phyloP scores from a whole-genome alignment of 2,113 vertebrate species.

The Gasterosteus aculeatus region DNA sequence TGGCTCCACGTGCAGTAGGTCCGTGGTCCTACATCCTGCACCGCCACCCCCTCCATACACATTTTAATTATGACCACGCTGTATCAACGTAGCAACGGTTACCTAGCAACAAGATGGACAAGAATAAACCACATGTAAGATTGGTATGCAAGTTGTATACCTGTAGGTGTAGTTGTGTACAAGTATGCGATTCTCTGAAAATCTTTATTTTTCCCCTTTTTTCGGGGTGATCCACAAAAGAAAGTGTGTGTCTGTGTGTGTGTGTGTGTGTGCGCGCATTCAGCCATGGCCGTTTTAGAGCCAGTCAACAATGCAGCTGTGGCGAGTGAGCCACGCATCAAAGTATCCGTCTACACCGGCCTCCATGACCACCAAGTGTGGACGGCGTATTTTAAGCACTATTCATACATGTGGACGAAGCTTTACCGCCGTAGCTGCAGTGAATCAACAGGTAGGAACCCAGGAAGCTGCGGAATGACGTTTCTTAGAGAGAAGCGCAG shows the following conservation, averaged over 20 bases:
- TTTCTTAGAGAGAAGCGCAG: conserved; percentile 12
- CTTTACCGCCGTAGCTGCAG: conserved; percentile 40
- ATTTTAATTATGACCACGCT: conserved; percentile 76
- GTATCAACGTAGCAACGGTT: conserved; percentile 80
- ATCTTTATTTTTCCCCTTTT: neutral
- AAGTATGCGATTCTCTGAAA: conserved; percentile 49
- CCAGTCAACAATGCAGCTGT: conserved; percentile 77
- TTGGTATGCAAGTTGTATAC: conserved; percentile 74
- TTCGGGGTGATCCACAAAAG: conserved; percentile 31
- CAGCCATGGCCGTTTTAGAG: conserved; percentile 62
- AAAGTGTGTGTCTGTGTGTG: conserved; percentile 20
- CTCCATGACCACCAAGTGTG: conserved; percentile 77
- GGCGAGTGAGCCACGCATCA: conserved; percentile 71
- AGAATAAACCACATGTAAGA: conserved; percentile 79
- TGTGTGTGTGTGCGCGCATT: conserved; percentile 51
- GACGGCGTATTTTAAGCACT: conserved; percentile 75
- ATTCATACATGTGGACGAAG: conserved; percentile 82
- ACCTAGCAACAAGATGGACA: conserved; percentile 82
- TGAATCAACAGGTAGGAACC: conserved; percentile 78
- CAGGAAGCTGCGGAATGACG: conserved; percentile 40
- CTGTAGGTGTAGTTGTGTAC: conserved; percentile 57
- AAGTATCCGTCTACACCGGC: conserved; percentile 80
- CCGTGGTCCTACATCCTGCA: conserved; percentile 52
- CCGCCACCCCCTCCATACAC: conserved; percentile 65
- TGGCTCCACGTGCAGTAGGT: conserved; percentile 4